Percentiles rank a stretch among this genome's conserved stretches.
phyloP scores from a whole-genome alignment of 1,140 invertebrate species.

The Drosophila carrolli region DNA sequence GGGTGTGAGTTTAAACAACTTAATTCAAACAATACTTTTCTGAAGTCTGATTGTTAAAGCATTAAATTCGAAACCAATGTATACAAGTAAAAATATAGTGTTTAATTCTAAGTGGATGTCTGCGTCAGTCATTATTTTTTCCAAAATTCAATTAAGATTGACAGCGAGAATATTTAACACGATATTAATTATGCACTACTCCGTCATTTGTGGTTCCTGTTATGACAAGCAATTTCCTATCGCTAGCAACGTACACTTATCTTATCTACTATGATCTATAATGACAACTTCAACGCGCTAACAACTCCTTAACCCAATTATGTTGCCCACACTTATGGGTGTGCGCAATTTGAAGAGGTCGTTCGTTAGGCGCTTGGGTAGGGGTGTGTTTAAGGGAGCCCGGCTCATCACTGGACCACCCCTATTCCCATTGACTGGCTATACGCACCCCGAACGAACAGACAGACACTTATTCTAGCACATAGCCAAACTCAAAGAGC shows the following conservation, averaged over 20 bases:
- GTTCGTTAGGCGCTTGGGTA: constrained; percentile 33
- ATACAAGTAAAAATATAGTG: neutral
- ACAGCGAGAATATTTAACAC: constrained; percentile 24
- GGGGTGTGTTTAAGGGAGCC: constrained; percentile 2
- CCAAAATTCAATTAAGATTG: constrained; percentile 29
- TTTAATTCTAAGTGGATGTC: neutral
- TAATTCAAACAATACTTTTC: too few relatives aligned
- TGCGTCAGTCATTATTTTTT: neutral
- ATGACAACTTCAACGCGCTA: constrained; percentile 72
- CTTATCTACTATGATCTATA: constrained; percentile 61
- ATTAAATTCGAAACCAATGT: too few relatives aligned
- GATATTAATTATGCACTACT: constrained; percentile 46
- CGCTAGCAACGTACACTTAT: constrained; percentile 46
- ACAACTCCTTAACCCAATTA: constrained; percentile 81
- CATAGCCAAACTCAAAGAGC: constrained; percentile 62
- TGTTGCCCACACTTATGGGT: constrained; percentile 63
- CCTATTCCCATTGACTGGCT: constrained; percentile 67
- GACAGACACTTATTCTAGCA: constrained; percentile 35
- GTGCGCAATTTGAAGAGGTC: constrained; percentile 69
- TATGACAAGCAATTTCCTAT: constrained; percentile 62
- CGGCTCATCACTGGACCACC: constrained; percentile 33
- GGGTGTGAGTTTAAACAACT: too few relatives aligned
- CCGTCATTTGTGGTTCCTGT: constrained; percentile 38
- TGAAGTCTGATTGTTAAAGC: too few relatives aligned
- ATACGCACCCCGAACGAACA: constrained; percentile 29